Conservation (phyloP, 2,888 invertebrate species). For the Hypomecis punctinalis region DNA sequence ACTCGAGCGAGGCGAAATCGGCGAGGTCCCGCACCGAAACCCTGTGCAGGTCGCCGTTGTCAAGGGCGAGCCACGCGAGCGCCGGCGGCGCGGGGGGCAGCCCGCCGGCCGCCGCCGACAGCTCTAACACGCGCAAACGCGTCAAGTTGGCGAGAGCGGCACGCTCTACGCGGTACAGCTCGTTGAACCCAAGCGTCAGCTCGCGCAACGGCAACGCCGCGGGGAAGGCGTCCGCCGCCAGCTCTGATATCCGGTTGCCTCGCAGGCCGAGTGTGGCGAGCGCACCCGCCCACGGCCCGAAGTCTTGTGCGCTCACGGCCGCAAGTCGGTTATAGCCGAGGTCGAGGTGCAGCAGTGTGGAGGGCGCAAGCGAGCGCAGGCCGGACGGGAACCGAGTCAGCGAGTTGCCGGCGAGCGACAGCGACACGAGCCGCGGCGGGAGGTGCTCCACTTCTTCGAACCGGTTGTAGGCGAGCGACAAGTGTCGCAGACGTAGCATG, state of each 20-base stretch:
- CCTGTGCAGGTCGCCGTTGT: slow-evolving; percentile 90
- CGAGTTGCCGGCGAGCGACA: slow-evolving; percentile 90
- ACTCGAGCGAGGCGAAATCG: slow-evolving; percentile 87
- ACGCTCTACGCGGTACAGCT: slow-evolving; percentile 89
- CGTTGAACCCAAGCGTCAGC: slow-evolving; percentile 94
- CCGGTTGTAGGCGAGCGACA: slow-evolving; percentile 91
- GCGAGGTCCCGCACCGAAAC: slow-evolving; percentile 87
- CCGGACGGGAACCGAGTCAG: slow-evolving; percentile 87
- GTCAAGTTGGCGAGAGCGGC: slow-evolving; percentile 88
- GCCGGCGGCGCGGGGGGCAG: slow-evolving; percentile 88
- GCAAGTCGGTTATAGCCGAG: slow-evolving; percentile 92
- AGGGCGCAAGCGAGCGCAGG: slow-evolving; percentile 86
- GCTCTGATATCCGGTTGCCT: slow-evolving; percentile 90
- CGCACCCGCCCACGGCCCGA: slow-evolving; percentile 89
- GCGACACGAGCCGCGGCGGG: slow-evolving; percentile 87
- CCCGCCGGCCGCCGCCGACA: slow-evolving; percentile 91
- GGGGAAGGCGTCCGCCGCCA: slow-evolving; percentile 87
- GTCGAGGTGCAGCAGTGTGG: slow-evolving; percentile 88
- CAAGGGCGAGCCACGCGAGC: slow-evolving; percentile 91
- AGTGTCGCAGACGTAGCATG: slow-evolving; percentile 87
- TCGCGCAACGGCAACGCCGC: slow-evolving; percentile 90
- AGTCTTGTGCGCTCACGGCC: slow-evolving; percentile 87
- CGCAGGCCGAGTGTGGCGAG: slow-evolving; percentile 90
- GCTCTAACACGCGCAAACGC: slow-evolving; percentile 90
- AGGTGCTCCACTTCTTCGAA: slow-evolving; percentile 81